These are phyloP conservation scores for Lepisosteus oculatus DNA, from an alignment of 2,113 vertebrate species.

Conservation along the genomic window DNA sequence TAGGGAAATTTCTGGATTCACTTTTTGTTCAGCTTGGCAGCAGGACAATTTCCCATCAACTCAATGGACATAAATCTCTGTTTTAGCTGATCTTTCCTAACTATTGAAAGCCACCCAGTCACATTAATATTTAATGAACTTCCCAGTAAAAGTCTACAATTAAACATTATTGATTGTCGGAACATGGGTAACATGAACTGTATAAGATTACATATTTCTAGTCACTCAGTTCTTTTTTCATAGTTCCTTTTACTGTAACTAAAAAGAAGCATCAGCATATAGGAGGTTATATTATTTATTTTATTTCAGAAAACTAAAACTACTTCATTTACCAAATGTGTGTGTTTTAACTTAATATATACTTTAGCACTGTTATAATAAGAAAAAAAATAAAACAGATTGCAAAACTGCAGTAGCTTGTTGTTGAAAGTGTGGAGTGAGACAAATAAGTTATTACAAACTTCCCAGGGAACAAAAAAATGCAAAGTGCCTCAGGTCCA, in stretches of 20 bases:
- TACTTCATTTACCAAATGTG: no score
- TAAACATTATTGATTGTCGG: not conserved
- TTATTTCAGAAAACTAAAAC: no score
- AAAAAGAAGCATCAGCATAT: no score
- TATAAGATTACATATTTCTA: not conserved
- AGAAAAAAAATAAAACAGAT: no score
- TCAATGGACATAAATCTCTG: constrained; percentile 19
- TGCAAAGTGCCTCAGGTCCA: constrained; percentile 25
- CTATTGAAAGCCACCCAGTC: constrained; percentile 60
- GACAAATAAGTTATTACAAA: no score
- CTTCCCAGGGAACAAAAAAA: constrained; percentile 26
- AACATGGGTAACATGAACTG: not conserved
- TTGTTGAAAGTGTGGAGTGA: no score
- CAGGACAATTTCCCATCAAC: not conserved
- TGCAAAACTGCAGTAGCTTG: no score
- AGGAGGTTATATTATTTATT: no score
- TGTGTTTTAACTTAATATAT: no score
- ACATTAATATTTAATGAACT: constrained; percentile 55
- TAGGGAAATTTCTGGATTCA: not conserved
- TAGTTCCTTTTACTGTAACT: not conserved
- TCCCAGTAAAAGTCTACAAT: constrained; percentile 23
- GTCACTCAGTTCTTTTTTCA: no score
- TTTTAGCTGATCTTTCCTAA: constrained; percentile 40
- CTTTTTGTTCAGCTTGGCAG: not conserved
- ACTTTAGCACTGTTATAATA: no score